Conservation (phyloP, 2,888 invertebrate genomes). For the Acleris holmiana region DNA sequence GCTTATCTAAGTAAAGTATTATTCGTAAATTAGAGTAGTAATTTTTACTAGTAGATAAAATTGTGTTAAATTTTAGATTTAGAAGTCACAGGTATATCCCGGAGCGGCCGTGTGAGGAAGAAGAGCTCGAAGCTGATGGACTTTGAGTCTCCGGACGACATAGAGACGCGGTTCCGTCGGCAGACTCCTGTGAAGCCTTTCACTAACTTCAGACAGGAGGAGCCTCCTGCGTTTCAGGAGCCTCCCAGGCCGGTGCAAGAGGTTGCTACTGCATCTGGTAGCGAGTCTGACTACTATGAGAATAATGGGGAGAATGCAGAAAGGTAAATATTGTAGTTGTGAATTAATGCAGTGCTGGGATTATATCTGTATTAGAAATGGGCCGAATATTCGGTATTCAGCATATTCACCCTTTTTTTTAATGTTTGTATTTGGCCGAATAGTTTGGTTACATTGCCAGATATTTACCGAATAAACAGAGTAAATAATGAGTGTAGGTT, state of each 20-base stretch:
- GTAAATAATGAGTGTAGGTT: too few species aligned
- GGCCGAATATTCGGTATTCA: too few species aligned
- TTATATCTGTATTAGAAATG: too few species aligned
- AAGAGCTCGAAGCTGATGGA: constrained; percentile 97
- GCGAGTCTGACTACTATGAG: constrained; percentile 78
- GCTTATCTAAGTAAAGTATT: too few species aligned
- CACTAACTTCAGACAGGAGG: constrained; percentile 58
- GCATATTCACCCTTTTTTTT: too few species aligned
- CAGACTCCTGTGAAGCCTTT: constrained; percentile 69
- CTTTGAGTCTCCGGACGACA: constrained; percentile 95
- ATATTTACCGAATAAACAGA: too few species aligned
- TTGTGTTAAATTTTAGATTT: constrained; percentile 78
- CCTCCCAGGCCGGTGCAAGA: constrained; percentile 59
- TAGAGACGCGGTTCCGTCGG: constrained; percentile 85
- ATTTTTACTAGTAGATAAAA: background rate
- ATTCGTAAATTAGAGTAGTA: too few species aligned
- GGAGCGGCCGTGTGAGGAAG: constrained; percentile 95
- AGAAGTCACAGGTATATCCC: constrained; percentile 93
- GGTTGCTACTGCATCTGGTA: constrained; percentile 68
- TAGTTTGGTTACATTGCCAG: too few species aligned
- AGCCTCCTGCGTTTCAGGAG: constrained; percentile 56
- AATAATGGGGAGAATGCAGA: constrained; percentile 74
- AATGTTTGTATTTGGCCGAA: too few species aligned
- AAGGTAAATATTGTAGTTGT: constrained; percentile 52
- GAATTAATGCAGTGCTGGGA: too few species aligned